These are phyloP conservation scores for Epinephelus fuscoguttatus DNA, from an alignment of 2,113 vertebrate species.

Conservation along the genomic window DNA sequence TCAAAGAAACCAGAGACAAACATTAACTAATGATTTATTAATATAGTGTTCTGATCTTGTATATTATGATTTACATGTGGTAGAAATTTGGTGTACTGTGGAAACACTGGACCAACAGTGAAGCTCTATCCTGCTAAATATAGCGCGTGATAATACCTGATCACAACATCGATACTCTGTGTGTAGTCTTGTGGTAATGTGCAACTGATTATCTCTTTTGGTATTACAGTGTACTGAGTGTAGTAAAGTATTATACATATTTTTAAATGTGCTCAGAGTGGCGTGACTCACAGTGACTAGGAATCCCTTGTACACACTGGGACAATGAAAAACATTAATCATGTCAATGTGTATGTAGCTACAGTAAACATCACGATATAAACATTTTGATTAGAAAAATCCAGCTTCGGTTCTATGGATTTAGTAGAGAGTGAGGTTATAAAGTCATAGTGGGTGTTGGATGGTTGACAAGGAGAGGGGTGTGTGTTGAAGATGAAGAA, in stretches of 20 bases:
- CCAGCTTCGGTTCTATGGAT: neutral
- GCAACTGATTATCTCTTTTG: neutral
- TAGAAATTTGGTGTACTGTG: neutral
- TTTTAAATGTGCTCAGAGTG: slow-evolving; percentile 2
- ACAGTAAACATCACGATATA: neutral
- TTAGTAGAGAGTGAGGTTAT: neutral
- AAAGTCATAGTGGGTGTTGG: neutral
- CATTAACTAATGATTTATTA: neutral
- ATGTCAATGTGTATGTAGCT: slow-evolving; percentile 5
- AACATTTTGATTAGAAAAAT: slow-evolving; percentile 10
- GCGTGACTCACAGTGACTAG: neutral
- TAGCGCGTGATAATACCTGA: neutral
- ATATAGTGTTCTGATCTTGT: slow-evolving; percentile 1
- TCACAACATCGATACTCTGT: neutral
- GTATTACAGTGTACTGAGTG: neutral
- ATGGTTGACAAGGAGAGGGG: neutral
- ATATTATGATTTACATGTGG: slow-evolving; percentile 9
- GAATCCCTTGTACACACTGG: neutral
- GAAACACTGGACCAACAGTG: neutral
- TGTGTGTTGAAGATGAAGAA: slow-evolving; percentile 32
- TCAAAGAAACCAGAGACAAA: slow-evolving; percentile 27
- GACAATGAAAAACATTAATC: slow-evolving; percentile 4
- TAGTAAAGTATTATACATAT: neutral
- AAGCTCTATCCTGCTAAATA: slow-evolving; percentile 15
- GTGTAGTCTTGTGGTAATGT: neutral